Evolutionary conservation across 2,888 invertebrate species (phyloP).

Genomic region (Drosophila niveifrons): DNA sequence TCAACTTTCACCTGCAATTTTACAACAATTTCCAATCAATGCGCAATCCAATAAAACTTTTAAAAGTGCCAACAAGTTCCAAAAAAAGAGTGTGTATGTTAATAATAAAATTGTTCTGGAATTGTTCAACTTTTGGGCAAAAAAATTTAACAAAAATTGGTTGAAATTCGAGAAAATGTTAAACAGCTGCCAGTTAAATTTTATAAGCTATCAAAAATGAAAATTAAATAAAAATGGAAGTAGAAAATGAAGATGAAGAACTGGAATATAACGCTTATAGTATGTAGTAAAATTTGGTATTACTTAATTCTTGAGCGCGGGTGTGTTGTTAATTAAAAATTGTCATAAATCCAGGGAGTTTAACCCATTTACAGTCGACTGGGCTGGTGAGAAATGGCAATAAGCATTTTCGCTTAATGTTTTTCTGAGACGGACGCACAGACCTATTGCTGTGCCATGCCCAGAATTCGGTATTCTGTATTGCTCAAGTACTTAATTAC

Average conservation of each 20-base stretch:
- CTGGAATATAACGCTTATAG: constrained; percentile 2
- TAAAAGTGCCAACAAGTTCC: constrained; percentile 15
- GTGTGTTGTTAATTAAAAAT: constrained; percentile 74
- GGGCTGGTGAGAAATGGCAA: constrained; percentile 66
- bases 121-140: constrained; percentile 31
- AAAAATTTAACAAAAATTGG: constrained; percentile 17
- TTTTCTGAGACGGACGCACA: constrained; percentile 19
- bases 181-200: constrained; percentile 27
- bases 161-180: constrained; percentile 29
- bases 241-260: neutral
- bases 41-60: constrained; percentile 53
- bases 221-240: constrained; percentile 1
- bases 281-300: constrained; percentile 22
- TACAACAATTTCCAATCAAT: constrained; percentile 53
- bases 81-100: constrained; percentile 17
- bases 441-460: constrained; percentile 23
- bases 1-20: constrained; percentile 37
- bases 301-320: constrained; percentile 21
- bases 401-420: constrained; percentile 56
- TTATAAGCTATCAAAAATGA: constrained; percentile 41
- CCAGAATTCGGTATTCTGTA: constrained; percentile 53
- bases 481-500: constrained; percentile 79
- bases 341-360: constrained; percentile 75
- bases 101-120: constrained; percentile 11
- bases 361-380: constrained; percentile 75